Percentiles rank a stretch among this genome's conserved stretches.
These are phyloP conservation scores for Pocillopora verrucosa DNA, from an alignment of 64 coral and sea anemone genomes.

Conservation along the genomic window DNA sequence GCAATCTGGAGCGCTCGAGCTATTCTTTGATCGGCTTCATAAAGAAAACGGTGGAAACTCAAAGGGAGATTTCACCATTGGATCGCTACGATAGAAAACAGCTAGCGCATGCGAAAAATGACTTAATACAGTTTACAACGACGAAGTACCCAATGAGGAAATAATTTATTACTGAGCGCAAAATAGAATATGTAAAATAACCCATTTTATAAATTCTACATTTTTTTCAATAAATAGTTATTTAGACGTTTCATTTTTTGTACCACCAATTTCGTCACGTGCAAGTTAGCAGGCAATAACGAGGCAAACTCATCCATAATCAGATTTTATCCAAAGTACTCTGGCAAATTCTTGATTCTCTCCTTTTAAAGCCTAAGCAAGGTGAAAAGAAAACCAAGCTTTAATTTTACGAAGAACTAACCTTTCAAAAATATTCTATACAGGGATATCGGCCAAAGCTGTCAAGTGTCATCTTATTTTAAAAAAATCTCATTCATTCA, in stretches of 20 bases:
- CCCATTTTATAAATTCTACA: neutral
- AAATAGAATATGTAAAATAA: neutral
- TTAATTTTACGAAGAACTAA: too few relatives aligned
- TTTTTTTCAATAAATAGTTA: neutral
- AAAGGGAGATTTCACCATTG: too few relatives aligned
- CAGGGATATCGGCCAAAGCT: too few relatives aligned
- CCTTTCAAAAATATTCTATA: too few relatives aligned
- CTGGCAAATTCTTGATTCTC: slow-evolving; percentile 62
- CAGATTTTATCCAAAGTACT: slow-evolving; percentile 86
- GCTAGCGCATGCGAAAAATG: too few relatives aligned
- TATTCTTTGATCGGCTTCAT: too few relatives aligned
- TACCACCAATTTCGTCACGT: neutral
- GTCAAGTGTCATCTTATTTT: too few relatives aligned
- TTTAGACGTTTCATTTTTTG: neutral
- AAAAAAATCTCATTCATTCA: too few relatives aligned
- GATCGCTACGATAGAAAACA: too few relatives aligned
- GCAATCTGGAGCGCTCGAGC: too few relatives aligned
- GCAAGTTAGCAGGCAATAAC: neutral
- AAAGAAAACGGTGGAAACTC: too few relatives aligned
- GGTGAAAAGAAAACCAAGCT: neutral
- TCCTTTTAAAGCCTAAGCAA: slow-evolving; percentile 47
- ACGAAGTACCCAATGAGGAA: neutral
- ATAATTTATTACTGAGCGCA: slow-evolving; percentile 1
- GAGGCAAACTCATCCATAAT: slow-evolving; percentile 64
- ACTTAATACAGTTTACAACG: neutral